Conservation (phyloP, 1,140 invertebrate species). For the Camponotus floridanus region DNA sequence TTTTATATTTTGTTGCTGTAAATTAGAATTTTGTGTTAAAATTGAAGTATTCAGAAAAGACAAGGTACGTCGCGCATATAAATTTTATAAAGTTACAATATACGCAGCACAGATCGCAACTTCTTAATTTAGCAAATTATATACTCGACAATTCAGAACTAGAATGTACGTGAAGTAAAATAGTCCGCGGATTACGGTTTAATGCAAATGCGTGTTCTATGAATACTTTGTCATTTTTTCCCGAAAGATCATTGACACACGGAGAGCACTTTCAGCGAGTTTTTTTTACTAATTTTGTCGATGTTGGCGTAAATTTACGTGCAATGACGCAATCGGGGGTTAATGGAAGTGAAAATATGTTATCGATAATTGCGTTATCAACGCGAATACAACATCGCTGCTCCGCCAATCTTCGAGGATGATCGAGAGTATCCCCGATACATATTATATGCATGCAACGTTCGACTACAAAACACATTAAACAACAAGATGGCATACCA, state of each 20-base stretch:
- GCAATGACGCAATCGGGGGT: slow-evolving; percentile 11
- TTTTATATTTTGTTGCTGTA: background rate
- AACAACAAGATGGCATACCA: background rate
- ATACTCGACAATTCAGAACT: slow-evolving; percentile 2
- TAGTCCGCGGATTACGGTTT: background rate
- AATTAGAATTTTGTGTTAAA: slow-evolving; percentile 28
- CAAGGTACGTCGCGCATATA: background rate
- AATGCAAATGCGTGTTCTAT: background rate
- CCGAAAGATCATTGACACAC: background rate
- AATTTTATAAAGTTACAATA: background rate
- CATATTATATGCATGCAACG: background rate
- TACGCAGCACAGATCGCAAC: background rate
- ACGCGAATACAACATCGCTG: background rate
- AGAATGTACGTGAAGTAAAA: slow-evolving; percentile 15
- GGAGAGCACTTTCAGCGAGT: background rate
- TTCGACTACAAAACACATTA: background rate
- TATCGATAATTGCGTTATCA: slow-evolving; percentile 28
- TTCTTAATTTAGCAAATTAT: slow-evolving; percentile 27
- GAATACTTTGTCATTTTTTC: background rate
- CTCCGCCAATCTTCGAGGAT: slow-evolving; percentile 7
- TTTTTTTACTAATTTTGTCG: slow-evolving; percentile 26
- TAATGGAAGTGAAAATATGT: slow-evolving; percentile 49
- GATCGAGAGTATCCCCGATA: slow-evolving; percentile 9
- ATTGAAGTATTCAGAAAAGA: background rate
- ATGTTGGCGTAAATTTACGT: slow-evolving; percentile 26